phyloP scores from a whole-genome alignment of 2,797 vertebrate species.

The Merluccius polli region DNA sequence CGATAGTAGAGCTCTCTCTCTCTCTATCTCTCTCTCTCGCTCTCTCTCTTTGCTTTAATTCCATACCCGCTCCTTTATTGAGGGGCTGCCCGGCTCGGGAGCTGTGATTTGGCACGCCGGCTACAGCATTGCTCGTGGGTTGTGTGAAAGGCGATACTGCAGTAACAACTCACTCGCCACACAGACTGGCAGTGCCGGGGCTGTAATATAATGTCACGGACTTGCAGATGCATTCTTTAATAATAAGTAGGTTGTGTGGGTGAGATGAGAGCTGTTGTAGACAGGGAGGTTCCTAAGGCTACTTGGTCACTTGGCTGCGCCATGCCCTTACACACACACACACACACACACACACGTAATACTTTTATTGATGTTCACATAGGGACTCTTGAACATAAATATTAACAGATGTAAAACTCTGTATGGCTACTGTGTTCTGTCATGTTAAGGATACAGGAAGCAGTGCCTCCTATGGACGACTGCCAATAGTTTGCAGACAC shows the following conservation, averaged over 20 bases:
- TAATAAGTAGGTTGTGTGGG: constrained; percentile 91
- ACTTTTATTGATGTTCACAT: background rate
- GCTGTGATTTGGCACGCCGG: constrained; percentile 88
- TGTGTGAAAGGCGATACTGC: constrained; percentile 87
- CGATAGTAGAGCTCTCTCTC: constrained; percentile 78
- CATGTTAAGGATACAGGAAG: background rate
- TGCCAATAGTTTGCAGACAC: background rate
- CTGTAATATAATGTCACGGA: constrained; percentile 97
- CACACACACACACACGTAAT: constrained; percentile 1
- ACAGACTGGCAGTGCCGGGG: constrained; percentile 75
- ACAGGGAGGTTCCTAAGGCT: too few species aligned
- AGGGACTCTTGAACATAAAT: background rate
- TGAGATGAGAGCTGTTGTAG: constrained; percentile 52
- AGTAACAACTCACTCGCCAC: constrained; percentile 81
- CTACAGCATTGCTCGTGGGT: constrained; percentile 77
- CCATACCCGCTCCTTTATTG: constrained; percentile 73
- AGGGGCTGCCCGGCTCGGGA: constrained; percentile 77
- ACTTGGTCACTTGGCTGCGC: too few species aligned
- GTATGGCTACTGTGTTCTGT: background rate
- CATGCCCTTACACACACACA: background rate
- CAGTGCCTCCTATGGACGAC: background rate
- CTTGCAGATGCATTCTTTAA: constrained; percentile 87
- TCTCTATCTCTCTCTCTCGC: too few species aligned
- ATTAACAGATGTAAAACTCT: background rate
- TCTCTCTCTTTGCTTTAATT: too few species aligned